These are phyloP conservation scores for Dendrocincla tyrannina DNA, from an alignment of 2,797 vertebrate species.

Conservation along the genomic window DNA sequence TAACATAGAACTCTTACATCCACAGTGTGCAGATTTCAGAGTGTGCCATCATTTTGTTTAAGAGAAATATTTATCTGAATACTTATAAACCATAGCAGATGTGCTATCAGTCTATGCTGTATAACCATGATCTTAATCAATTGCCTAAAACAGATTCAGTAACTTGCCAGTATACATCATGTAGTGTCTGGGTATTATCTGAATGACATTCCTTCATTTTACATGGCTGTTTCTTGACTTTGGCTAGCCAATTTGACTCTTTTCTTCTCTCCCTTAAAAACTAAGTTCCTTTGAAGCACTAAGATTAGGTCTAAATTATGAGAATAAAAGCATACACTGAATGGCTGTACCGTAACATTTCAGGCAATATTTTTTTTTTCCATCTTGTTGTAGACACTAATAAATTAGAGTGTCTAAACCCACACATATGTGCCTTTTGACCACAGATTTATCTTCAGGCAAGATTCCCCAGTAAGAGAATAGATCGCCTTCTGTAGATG, in stretches of 20 bases:
- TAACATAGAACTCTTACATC: background rate
- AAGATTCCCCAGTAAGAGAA: background rate
- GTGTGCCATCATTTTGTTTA: background rate
- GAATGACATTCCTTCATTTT: background rate
- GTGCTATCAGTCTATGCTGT: background rate
- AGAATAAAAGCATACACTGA: background rate
- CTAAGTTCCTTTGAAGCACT: background rate
- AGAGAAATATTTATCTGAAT: conserved; percentile 30
- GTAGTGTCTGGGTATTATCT: background rate
- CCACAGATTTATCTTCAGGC: background rate
- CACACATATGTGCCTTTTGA: background rate
- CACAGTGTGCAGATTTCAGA: background rate
- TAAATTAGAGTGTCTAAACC: background rate
- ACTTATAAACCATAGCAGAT: background rate
- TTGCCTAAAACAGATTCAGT: background rate
- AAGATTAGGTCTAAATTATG: background rate
- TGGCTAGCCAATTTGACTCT: background rate
- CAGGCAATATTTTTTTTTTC: background rate
- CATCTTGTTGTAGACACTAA: background rate
- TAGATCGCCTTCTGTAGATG: background rate
- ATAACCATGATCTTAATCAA: background rate
- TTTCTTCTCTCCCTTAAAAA: background rate
- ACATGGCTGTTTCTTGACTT: background rate
- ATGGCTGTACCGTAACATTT: background rate
- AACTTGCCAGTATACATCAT: background rate